Base-by-base conservation (phyloP, 2,797 vertebrate genomes). In the Rhinophrynus dorsalis region DNA sequence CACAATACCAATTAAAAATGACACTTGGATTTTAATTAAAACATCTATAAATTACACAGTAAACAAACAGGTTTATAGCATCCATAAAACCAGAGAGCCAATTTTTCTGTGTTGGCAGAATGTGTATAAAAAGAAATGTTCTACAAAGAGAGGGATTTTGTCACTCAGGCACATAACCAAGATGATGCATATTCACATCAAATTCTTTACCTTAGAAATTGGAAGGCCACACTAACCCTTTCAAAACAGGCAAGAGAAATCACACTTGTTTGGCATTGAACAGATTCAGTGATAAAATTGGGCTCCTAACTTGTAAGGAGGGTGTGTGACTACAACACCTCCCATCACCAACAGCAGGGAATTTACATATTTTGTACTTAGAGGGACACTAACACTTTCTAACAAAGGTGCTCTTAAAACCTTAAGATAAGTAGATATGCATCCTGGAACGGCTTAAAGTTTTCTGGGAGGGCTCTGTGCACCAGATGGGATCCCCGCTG, bases 11-110 rank as follows among this genome's bases (percentile, higher is more conserved):
- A 51, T 26, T 27, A 51, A 51, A 51, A 51, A 48, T 48, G 45
- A 51, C 23, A 51, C 47, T 51, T 51, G 47, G n/a, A n/a, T 27
- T 51, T 51, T 51, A 51, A 51, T 51, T 51, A 51, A 27, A 51
- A 12, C 3, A 26, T 27, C 21, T 51, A 51, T 51, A 51, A 51
- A 51, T 51, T 51, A 51, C 47, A 51, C 15, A 51, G 47, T 38
- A 27, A 38, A 48, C 21, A 51, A 51, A 48, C 21, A 51, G 29
- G 45, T 48, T 48, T 23, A 24, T 7, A 48, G 11, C 45, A 48
- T 26, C 18, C 12, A 51, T 23, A 29, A 27, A 51, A 15, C 11
- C 12, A 27, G 24, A 29, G 23, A n/a, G 2, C 47, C 24, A 51
- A 12, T 3, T 13, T 15, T 51, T 27, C 47, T 24, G 13, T 1